Base-by-base conservation (phyloP, 2,888 invertebrate species). In the Stramonita haemastoma region DNA sequence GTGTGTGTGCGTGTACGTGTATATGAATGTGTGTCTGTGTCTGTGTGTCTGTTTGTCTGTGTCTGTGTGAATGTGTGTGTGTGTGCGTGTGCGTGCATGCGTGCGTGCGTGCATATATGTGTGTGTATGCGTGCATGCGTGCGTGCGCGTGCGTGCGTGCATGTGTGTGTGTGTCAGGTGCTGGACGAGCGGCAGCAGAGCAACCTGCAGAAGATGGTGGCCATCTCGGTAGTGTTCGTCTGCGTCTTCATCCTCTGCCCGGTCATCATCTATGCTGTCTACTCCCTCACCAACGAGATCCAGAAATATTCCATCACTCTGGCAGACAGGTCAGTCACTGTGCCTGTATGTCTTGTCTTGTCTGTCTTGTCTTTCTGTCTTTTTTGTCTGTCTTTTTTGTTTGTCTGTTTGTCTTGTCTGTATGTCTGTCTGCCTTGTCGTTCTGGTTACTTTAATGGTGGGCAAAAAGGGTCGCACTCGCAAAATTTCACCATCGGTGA, bases 261-360 rank as follows among this genome's bases (percentile, higher is more conserved):
- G 2, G 90, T 94, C 89, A 94, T 95, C 83, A 92, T 94, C 34
- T 93, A 94, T 84, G 94, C 93, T 36, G 94, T 94, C 46, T 95
- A 94, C 90, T 93, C 93, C n/a, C 92, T 95, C 26, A 95, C 94
- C 15, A 93, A 93, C 29, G 93, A 94, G 88, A 95, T 94, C 36
- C 95, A 95, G 92, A 91, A 91, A 89, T 95, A 94, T 86, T 95
- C 94, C 87, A 92, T 94, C 46, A 93, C 94, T 15, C 92, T 95
- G 22, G 94, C 94, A 4, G 93, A 94, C 91, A 93, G 94, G 95
- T 95, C 90, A 60, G 89, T 34, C 26, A 32, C 84, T 57, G 8
- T 57, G 8, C 17, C 17, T 57, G 8, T 17, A 17, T 57, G 57
- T 57, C 17, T 57, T 17, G 57, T 57, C 57, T 57, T 13, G 8